phyloP scores from a whole-genome alignment of 2,888 invertebrate genomes.

The Lordiphosa fenestrarum region DNA sequence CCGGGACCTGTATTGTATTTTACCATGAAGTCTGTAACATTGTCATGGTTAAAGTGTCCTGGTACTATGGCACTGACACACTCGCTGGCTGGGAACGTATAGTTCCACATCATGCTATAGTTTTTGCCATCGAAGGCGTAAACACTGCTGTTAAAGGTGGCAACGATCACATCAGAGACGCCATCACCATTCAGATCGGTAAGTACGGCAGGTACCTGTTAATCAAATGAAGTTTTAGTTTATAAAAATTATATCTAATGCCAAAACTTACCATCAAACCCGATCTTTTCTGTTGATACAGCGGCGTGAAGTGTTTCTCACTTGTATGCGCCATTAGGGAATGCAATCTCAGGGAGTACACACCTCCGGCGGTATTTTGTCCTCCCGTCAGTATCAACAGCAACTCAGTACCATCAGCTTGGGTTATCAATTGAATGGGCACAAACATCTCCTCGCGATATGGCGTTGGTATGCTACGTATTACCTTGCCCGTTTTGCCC shows the following conservation, averaged over 20 bases:
- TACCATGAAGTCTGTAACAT: conserved; percentile 88
- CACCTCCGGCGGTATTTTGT: conserved; percentile 86
- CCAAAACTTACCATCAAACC: conserved; percentile 82
- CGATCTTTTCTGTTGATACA: conserved; percentile 83
- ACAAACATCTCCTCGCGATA: conserved; percentile 86
- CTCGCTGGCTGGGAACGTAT: conserved; percentile 84
- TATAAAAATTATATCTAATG: too few relatives aligned
- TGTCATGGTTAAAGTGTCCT: conserved; percentile 89
- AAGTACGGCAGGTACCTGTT: conserved; percentile 83
- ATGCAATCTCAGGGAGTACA: conserved; percentile 84
- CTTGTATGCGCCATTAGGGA: conserved; percentile 81
- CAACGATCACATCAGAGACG: conserved; percentile 86
- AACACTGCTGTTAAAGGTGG: conserved; percentile 87
- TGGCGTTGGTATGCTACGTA: conserved; percentile 84
- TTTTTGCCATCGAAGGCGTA: conserved; percentile 87
- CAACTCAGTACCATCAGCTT: conserved; percentile 83
- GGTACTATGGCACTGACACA: conserved; percentile 89
- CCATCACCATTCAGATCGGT: conserved; percentile 87
- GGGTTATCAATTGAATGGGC: conserved; percentile 85
- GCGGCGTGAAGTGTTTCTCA: conserved; percentile 81
- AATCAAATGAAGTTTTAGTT: background rate
- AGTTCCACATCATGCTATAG: conserved; percentile 87
- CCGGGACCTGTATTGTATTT: conserved; percentile 86
- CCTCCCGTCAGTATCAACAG: conserved; percentile 88
- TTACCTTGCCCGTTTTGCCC: conserved; percentile 85